phyloP scores from a whole-genome alignment of 1,140 invertebrate species.

The Steinernema khuongi region DNA sequence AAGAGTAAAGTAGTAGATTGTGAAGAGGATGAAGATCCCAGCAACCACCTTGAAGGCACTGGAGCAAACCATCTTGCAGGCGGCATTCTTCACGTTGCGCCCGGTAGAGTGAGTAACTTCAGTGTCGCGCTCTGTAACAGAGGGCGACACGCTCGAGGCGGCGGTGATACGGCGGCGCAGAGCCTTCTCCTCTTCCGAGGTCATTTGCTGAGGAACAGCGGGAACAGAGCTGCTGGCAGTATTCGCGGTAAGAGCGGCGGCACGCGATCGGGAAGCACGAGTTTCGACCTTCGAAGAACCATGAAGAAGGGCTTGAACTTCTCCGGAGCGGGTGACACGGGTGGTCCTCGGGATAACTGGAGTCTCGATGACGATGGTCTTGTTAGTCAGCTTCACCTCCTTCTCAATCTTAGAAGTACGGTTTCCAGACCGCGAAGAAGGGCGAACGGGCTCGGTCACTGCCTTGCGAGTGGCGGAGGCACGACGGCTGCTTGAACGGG shows the following conservation, averaged over 20 bases:
- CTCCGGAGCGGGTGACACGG: too few species aligned
- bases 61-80: not conserved
- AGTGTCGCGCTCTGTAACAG: not conserved
- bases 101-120: not conserved
- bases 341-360: too few species aligned
- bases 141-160: not conserved
- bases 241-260: not conserved
- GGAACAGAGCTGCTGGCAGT: not conserved
- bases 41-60: not conserved
- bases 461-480: too few species aligned
- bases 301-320: not conserved
- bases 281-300: not conserved
- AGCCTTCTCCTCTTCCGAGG: not conserved
- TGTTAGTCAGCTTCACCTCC: too few species aligned
- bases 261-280: not conserved
- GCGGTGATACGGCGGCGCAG: not conserved
- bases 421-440: too few species aligned
- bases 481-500: too few species aligned
- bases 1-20: not conserved
- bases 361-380: too few species aligned
- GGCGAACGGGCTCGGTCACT: too few species aligned
- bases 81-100: not conserved
- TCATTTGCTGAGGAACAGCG: not conserved
- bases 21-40: not conserved
- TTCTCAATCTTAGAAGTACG: too few species aligned